A percentile compares a stretch with the other conserved stretches of the same genome.
Evolutionary conservation across 2,113 vertebrate genomes (phyloP).

Genomic region (Erythrocercus mccallii): DNA sequence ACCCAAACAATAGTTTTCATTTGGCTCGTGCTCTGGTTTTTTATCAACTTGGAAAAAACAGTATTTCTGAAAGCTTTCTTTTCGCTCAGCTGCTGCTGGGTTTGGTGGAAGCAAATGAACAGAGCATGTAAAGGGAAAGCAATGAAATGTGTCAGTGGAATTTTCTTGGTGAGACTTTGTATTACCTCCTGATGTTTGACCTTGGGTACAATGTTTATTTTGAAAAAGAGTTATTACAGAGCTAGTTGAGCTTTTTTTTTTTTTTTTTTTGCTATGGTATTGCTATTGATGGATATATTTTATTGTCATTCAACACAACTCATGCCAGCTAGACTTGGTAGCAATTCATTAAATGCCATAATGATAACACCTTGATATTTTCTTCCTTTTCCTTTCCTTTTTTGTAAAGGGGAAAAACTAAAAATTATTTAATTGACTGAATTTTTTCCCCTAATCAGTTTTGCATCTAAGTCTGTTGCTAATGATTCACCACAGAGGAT

Average conservation of each 20-base stretch:
- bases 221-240: not conserved
- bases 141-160: not conserved
- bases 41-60: not conserved
- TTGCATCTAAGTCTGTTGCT: not conserved
- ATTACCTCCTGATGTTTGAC: not conserved
- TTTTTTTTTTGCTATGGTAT: not conserved
- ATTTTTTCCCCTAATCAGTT: not conserved
- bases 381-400: not conserved
- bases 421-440: not conserved
- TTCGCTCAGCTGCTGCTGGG: not conserved
- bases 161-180: not conserved
- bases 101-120: not conserved
- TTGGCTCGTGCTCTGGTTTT: constrained; percentile 10
- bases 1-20: constrained; percentile 18
- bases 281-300: not conserved
- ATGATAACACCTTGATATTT: not conserved
- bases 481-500: not conserved
- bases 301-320: not conserved
- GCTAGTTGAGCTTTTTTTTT: not conserved
- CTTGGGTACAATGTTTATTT: not conserved
- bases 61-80: not conserved
- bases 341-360: not conserved
- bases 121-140: not conserved
- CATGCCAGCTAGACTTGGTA: not conserved
- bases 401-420: not conserved